Percentiles rank a stretch among this genome's conserved stretches.
Conservation (phyloP, 2,888 invertebrate genomes). For the Tipula vernalis region DNA sequence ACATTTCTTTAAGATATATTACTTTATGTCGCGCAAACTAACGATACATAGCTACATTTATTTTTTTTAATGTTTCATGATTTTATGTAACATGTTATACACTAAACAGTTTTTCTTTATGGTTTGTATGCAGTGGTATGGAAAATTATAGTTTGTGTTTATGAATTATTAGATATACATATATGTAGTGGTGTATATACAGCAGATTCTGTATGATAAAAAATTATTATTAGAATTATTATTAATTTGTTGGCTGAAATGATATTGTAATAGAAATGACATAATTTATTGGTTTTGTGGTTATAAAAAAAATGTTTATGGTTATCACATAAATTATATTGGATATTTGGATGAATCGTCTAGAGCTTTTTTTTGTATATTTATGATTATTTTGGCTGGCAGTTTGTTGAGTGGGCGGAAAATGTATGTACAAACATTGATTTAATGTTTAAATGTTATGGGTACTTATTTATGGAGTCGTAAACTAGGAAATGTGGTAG, state of each 20-base stretch:
- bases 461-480: not conserved
- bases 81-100: not conserved
- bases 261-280: not conserved
- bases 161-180: not conserved
- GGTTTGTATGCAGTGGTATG: not conserved
- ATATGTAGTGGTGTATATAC: not conserved
- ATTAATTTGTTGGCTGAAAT: not conserved
- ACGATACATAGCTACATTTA: not conserved
- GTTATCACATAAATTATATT: not conserved
- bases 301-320: not conserved
- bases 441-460: not conserved
- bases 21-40: not conserved
- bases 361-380: not conserved
- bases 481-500: not conserved
- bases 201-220: not conserved
- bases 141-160: not conserved
- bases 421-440: not conserved
- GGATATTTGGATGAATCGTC: not conserved
- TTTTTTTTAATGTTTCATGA: not conserved
- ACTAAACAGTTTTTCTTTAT: not conserved
- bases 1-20: not conserved
- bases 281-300: not conserved
- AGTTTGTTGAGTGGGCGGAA: not conserved
- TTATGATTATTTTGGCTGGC: not conserved
- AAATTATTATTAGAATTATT: constrained; percentile 4